Evolutionary conservation across 1,140 invertebrate genomes (phyloP), one percentile per base, ranked within the genome.

Genomic region (Macrotrachela quadricornifera): DNA sequence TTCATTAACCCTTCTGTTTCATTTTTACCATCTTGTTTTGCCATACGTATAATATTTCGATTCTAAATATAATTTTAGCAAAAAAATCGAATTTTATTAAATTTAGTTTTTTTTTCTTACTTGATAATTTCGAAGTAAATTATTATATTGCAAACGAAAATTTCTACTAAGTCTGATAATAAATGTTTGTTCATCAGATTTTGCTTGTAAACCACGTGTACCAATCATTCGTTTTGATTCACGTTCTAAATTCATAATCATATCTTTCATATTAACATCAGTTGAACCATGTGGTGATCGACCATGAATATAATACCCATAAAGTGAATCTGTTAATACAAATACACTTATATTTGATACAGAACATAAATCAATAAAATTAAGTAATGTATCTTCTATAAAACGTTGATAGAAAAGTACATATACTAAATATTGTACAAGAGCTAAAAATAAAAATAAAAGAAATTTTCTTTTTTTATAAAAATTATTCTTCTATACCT

Each of bases 251-350:
- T 83, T 77, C 46, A 79, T 75, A 57, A 79, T 76, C 71, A 90
- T 79, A 21, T 80, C 80, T 50, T 75, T 74, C 75, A 88, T 79
- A 65, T 83, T 79, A 6, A 81, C 82, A 65, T 90, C 85, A 9
- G 83, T 78, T 63, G 78, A 78, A 39, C 85, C 85, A 69, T 87
- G 83, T 6, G 82, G 80, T 8, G 82, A 85, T 59, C 80, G 75
- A 43, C 85, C 85, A 68, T 88, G 85, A 60, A 88, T 81, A 61
- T 88, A 88, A 65, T 78, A 86, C 1, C 84, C 85, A 68, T 77
- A 82, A 58, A 79, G 73, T 40, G 75, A 65, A 51, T 75, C 73
- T 41, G 76, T 67, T 56, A 87, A 71, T n/a, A 83, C 77, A 62
- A 88, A 81, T 6, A 85, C 73, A 59, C 82, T 85, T 41, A 88